Conservation (phyloP, 2,888 invertebrate species). For the Pyralis farinalis region DNA sequence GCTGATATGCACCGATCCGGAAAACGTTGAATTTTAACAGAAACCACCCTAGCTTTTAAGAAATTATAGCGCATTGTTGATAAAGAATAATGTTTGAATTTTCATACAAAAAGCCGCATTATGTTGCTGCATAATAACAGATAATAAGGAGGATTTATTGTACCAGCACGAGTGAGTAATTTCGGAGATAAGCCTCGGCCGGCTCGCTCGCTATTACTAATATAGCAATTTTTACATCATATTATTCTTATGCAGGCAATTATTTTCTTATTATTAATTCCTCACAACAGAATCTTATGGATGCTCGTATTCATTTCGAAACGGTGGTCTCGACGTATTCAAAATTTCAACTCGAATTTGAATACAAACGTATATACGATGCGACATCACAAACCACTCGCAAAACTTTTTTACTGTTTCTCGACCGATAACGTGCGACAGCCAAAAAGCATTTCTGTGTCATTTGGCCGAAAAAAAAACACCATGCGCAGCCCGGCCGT, state of each 20-base stretch:
- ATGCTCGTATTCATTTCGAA: no score
- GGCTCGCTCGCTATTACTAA: neutral
- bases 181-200: conserved; percentile 4
- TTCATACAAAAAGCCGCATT: conserved; percentile 40
- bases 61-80: conserved; percentile 40
- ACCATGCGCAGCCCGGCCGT: conserved; percentile 34
- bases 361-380: conserved; percentile 57
- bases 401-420: conserved; percentile 50
- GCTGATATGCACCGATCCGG: conserved; percentile 32
- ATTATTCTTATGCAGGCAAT: no score
- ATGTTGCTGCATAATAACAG: conserved; percentile 34
- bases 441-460: conserved; percentile 79
- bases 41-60: conserved; percentile 42
- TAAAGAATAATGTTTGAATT: conserved; percentile 48
- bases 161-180: conserved; percentile 11
- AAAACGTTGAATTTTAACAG: conserved; percentile 57
- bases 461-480: conserved; percentile 44
- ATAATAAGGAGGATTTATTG: conserved; percentile 24
- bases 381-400: conserved; percentile 35
- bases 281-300: neutral
- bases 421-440: conserved; percentile 63
- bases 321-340: no score
- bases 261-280: no score
- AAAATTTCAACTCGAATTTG: conserved; percentile 34
- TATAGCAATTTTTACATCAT: no score